A percentile compares a stretch with the other conserved stretches of the same genome.
Conservation (phyloP, 2,797 vertebrate genomes). For the Acrossocheilus fasciatus region DNA sequence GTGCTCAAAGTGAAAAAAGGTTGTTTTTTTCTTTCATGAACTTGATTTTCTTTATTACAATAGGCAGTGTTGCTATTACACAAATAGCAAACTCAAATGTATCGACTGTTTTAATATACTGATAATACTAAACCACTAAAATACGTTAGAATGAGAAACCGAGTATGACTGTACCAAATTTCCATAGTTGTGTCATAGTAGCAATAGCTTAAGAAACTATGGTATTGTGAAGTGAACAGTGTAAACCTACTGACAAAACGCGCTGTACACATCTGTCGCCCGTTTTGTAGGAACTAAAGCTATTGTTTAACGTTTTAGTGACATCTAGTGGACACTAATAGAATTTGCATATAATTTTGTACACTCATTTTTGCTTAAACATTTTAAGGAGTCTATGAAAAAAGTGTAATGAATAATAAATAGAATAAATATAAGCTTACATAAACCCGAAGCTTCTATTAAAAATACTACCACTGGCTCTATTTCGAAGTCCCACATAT, state of each 20-base stretch:
- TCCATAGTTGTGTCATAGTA: too few species aligned
- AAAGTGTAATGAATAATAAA: background rate
- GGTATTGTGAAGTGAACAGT: background rate
- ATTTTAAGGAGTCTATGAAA: background rate
- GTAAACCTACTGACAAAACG: background rate
- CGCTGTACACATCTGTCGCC: background rate
- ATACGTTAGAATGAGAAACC: background rate
- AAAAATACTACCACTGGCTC: background rate
- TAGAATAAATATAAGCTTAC: background rate
- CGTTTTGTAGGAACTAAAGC: background rate
- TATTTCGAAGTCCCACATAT: background rate
- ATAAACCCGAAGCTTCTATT: background rate
- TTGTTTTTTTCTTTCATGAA: too few species aligned
- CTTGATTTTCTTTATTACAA: background rate
- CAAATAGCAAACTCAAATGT: background rate
- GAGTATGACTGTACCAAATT: background rate
- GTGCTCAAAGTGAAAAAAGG: background rate
- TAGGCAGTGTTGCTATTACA: background rate
- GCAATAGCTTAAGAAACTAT: background rate
- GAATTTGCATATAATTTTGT: too few species aligned
- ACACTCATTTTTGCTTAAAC: background rate
- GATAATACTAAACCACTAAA: too few species aligned
- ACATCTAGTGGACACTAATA: background rate
- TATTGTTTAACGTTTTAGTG: background rate
- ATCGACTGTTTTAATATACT: background rate